These are phyloP conservation scores for Nesospiza acunhae DNA, from an alignment of 2,113 vertebrate genomes.

Conservation along the genomic window DNA sequence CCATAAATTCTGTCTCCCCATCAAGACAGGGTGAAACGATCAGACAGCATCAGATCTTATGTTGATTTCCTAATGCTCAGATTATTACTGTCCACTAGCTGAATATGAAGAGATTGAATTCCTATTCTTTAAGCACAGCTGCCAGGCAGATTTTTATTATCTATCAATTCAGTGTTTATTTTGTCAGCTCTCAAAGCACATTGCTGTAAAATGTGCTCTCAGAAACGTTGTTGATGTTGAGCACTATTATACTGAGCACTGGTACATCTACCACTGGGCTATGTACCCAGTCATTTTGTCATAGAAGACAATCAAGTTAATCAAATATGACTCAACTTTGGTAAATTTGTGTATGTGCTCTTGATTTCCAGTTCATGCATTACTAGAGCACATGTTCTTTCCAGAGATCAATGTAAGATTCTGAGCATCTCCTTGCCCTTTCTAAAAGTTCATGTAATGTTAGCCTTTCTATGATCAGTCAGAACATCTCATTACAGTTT, in stretches of 20 bases:
- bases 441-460: background rate
- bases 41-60: background rate
- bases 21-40: background rate
- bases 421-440: background rate
- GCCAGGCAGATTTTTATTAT: background rate
- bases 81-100: background rate
- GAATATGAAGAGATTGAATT: background rate
- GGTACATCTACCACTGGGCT: background rate
- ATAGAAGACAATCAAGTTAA: background rate
- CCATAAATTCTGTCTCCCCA: background rate
- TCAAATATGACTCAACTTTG: background rate
- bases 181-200: background rate
- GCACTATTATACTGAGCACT: background rate
- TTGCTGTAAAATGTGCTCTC: background rate
- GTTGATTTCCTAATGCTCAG: background rate
- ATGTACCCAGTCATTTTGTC: background rate
- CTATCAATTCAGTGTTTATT: background rate
- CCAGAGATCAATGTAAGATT: background rate
- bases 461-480: background rate
- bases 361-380: background rate
- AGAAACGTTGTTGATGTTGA: background rate
- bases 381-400: background rate
- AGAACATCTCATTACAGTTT: background rate
- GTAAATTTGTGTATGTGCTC: background rate
- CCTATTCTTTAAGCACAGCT: background rate